A percentile compares a stretch with the other conserved stretches of the same genome.
Evolutionary conservation across 2,113 vertebrate genomes (phyloP).

Genomic region (Aphyosemion australe): DNA sequence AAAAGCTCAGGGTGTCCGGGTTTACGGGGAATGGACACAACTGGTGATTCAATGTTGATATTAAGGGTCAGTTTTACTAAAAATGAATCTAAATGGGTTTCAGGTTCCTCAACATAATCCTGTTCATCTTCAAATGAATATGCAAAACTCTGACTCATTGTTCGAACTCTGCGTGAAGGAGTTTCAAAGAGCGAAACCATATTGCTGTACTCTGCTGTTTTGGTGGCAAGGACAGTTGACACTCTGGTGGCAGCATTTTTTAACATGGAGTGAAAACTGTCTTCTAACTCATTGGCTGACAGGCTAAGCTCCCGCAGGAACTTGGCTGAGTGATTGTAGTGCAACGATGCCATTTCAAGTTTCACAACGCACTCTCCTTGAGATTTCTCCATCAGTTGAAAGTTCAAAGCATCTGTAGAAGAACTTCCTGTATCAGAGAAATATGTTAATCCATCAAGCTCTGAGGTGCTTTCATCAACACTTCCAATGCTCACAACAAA

Average conservation of each 20-base stretch:
- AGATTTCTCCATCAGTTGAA: slow-evolving; percentile 84
- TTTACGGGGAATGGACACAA: slow-evolving; percentile 92
- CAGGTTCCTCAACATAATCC: slow-evolving; percentile 59
- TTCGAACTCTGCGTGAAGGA: slow-evolving; percentile 77
- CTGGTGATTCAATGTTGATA: slow-evolving; percentile 91
- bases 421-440: slow-evolving; percentile 64
- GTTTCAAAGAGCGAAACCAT: slow-evolving; percentile 96
- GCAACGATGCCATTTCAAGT: slow-evolving; percentile 94
- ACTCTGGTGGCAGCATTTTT: slow-evolving; percentile 93
- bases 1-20: slow-evolving; percentile 92
- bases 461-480: slow-evolving; percentile 63
- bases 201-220: slow-evolving; percentile 95
- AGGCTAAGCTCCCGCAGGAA: slow-evolving; percentile 92
- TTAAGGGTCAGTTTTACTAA: slow-evolving; percentile 93
- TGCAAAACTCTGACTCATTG: slow-evolving; percentile 72
- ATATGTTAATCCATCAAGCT: slow-evolving; percentile 67
- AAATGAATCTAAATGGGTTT: slow-evolving; percentile 75
- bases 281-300: slow-evolving; percentile 94
- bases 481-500: slow-evolving; percentile 96
- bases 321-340: slow-evolving; percentile 96
- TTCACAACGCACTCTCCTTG: slow-evolving; percentile 89
- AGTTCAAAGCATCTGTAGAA: slow-evolving; percentile 89
- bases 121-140: slow-evolving; percentile 82
- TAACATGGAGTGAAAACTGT: slow-evolving; percentile 92
- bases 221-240: slow-evolving; percentile 91